A percentile compares a stretch with the other conserved stretches of the same genome.
These are phyloP conservation scores for Noctua janthe DNA, from an alignment of 2,888 invertebrate species.

Conservation along the genomic window DNA sequence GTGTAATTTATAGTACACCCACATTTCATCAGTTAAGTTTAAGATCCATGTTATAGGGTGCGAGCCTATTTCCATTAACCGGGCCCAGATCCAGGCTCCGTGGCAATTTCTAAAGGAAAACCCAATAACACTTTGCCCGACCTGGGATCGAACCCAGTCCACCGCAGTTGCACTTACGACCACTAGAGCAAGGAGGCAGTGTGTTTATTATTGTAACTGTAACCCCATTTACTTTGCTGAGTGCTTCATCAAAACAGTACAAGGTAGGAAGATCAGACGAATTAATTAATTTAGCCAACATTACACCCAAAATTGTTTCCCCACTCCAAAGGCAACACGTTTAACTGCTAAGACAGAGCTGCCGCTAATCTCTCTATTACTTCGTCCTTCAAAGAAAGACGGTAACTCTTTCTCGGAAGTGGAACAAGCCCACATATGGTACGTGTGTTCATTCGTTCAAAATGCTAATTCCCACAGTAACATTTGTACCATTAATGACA, in stretches of 20 bases:
- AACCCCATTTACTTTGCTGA: background rate
- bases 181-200: background rate
- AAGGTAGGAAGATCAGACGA: background rate
- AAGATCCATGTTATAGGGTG: too few relatives aligned
- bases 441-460: slow-evolving; percentile 64
- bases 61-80: too few relatives aligned
- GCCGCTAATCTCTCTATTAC: slow-evolving; percentile 56
- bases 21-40: too few relatives aligned
- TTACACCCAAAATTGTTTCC: slow-evolving; percentile 15
- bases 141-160: background rate
- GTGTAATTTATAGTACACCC: too few relatives aligned
- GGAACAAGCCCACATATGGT: slow-evolving; percentile 40
- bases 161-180: background rate
- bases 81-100: too few relatives aligned
- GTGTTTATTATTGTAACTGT: background rate
- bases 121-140: background rate
- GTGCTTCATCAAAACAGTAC: background rate
- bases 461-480: slow-evolving; percentile 60
- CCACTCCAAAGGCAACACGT: slow-evolving; percentile 19
- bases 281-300: slow-evolving; percentile 22
- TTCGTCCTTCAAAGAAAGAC: slow-evolving; percentile 38
- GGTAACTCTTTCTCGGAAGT: slow-evolving; percentile 44
- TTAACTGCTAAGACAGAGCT: slow-evolving; percentile 19
- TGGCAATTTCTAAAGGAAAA: background rate
- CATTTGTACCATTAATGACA: slow-evolving; percentile 61